A percentile compares a stretch with the other conserved stretches of the same genome.
Evolutionary conservation across 2,113 vertebrate species (phyloP).

Genomic region (Bucco capensis): DNA sequence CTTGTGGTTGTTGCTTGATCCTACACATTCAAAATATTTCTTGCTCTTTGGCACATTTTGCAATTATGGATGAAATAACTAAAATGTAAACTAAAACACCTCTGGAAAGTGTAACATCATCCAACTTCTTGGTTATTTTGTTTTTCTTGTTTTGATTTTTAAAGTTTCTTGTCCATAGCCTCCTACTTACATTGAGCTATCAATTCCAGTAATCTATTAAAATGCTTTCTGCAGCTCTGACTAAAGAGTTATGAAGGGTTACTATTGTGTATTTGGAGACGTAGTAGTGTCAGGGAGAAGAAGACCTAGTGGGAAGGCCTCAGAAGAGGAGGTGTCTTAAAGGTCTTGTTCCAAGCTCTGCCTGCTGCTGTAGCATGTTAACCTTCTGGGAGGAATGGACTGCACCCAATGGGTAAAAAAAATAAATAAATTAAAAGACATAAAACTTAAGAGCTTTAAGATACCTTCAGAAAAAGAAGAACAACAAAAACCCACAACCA

Average conservation of each 20-base stretch:
- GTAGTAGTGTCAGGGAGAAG: background rate
- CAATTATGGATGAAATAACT: background rate
- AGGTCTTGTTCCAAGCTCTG: background rate
- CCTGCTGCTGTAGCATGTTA: background rate
- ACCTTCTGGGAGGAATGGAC: background rate
- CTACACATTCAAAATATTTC: background rate
- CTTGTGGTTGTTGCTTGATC: fast-evolving
- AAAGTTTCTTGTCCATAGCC: fast-evolving
- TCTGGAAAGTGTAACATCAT: background rate
- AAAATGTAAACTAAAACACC: background rate
- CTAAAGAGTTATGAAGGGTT: background rate
- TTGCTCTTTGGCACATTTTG: background rate
- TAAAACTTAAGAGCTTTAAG: background rate
- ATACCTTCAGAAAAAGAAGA: background rate
- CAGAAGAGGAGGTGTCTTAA: background rate
- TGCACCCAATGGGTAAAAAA: background rate
- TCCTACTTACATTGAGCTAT: background rate
- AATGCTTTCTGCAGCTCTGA: background rate
- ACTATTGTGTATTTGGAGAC: background rate
- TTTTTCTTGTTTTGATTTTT: background rate
- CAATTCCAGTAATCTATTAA: background rate
- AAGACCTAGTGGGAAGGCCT: background rate
- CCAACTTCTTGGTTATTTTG: background rate
- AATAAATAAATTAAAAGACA: too few species aligned
- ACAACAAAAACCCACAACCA: too few species aligned